Conservation (phyloP, 1,140 invertebrate genomes). For the Drusus annulatus region DNA sequence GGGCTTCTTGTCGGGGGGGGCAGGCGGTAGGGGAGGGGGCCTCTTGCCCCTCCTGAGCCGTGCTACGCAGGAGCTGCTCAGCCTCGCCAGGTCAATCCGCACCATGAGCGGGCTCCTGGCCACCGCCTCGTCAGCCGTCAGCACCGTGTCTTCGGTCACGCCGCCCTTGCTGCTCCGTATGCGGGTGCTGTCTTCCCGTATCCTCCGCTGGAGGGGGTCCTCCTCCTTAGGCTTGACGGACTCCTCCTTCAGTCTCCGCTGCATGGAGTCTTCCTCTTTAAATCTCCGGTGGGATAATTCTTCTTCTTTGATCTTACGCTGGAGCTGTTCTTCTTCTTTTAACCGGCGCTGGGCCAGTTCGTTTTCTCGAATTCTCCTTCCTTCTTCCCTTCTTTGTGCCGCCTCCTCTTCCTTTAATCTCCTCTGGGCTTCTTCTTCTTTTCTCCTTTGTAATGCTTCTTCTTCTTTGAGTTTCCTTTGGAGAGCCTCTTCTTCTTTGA, state of each 20-base stretch:
- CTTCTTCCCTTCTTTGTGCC: constrained; percentile 40
- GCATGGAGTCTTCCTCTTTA: constrained; percentile 44
- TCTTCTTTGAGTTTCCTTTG: constrained; percentile 46
- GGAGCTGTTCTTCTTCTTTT: constrained; percentile 7
- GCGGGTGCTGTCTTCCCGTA: constrained; percentile 45
- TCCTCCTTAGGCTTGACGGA: constrained; percentile 37
- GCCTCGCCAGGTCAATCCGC: constrained; percentile 59
- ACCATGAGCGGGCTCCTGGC: constrained; percentile 48
- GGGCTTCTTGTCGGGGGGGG: constrained; percentile 54
- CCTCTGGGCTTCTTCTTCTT: constrained; percentile 46
- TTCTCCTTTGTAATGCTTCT: constrained; percentile 47
- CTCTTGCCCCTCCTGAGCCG: constrained; percentile 46
- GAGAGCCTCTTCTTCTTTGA: constrained; percentile 33
- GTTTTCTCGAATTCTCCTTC: constrained; percentile 17
- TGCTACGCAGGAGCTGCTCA: constrained; percentile 45
- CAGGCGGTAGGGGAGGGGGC: constrained; percentile 59
- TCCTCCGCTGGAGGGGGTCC: constrained; percentile 47
- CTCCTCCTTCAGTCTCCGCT: constrained; percentile 50
- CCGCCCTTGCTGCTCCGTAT: constrained; percentile 2
- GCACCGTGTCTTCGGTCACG: not conserved
- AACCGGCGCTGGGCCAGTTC: constrained; percentile 14
- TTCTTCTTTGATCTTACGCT: constrained; percentile 51
- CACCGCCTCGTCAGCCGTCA: not conserved
- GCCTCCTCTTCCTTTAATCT: constrained; percentile 49
- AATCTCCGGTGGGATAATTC: constrained; percentile 42